Conservation (phyloP, 1,140 invertebrate species). For the Drosophila pectinifera region DNA sequence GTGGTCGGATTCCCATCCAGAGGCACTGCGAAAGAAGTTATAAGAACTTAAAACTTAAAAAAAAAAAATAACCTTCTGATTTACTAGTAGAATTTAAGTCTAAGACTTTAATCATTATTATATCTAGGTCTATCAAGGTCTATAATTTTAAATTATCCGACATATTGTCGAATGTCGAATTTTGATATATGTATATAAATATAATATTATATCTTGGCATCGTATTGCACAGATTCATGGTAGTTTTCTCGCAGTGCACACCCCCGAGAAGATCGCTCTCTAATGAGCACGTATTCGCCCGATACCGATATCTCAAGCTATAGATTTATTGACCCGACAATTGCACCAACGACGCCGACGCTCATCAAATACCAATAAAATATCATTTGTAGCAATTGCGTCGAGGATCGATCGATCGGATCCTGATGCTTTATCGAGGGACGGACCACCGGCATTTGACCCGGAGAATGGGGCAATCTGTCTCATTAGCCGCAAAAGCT, state of each 20-base stretch:
- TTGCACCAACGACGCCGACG: conserved; percentile 57
- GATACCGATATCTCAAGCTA: not conserved
- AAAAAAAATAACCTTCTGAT: too few relatives aligned
- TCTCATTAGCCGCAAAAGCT: conserved; percentile 75
- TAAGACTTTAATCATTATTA: too few relatives aligned
- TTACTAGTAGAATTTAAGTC: too few relatives aligned
- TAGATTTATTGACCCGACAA: conserved; percentile 73
- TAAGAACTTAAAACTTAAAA: not conserved
- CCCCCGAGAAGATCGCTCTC: conserved; percentile 19
- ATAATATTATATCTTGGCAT: too few relatives aligned
- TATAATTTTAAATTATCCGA: too few relatives aligned
- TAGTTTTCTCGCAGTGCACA: conserved; percentile 6
- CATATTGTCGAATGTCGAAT: too few relatives aligned
- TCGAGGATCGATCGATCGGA: conserved; percentile 12
- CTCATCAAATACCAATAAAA: conserved; percentile 80
- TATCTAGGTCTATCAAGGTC: too few relatives aligned
- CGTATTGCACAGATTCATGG: not conserved
- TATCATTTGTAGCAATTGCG: conserved; percentile 77
- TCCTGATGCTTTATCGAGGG: conserved; percentile 12
- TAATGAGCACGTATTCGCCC: conserved; percentile 51
- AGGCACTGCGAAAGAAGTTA: conserved; percentile 3
- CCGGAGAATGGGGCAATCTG: conserved; percentile 57
- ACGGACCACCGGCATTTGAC: conserved; percentile 51
- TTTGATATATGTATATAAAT: too few relatives aligned
- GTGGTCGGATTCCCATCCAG: conserved; percentile 21